Conservation (phyloP, 2,888 invertebrate species). For the Lasioglossum zephyrum region DNA sequence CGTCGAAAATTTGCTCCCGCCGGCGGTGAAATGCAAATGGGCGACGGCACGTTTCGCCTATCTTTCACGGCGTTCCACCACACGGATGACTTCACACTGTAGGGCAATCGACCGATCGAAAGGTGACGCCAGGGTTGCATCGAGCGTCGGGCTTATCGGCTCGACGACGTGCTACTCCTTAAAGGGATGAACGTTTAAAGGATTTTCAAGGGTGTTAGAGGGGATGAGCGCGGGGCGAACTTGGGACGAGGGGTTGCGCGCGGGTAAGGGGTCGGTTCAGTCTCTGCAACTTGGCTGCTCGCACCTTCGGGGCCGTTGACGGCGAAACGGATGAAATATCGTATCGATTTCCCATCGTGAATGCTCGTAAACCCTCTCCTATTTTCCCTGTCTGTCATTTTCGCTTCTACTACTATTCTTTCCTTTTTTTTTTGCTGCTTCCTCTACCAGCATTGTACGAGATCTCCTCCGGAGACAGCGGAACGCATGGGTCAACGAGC, state of each 20-base stretch:
- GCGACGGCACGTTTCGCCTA: constrained; percentile 45
- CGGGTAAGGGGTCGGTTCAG: constrained; percentile 13
- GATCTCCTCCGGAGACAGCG: constrained; percentile 47
- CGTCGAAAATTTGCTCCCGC: constrained; percentile 44
- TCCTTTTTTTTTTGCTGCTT: background rate
- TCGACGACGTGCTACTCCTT: constrained; percentile 67
- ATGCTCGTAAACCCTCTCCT: constrained; percentile 60
- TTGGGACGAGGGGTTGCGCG: background rate
- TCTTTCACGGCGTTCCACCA: constrained; percentile 48
- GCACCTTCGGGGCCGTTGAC: constrained; percentile 67
- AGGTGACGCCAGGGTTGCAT: constrained; percentile 53
- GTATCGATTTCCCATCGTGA: constrained; percentile 79
- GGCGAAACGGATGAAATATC: constrained; percentile 78
- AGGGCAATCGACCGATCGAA: constrained; percentile 67
- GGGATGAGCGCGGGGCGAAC: background rate
- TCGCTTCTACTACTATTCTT: constrained; percentile 15
- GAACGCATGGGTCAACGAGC: constrained; percentile 41
- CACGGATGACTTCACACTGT: constrained; percentile 52
- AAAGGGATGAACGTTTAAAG: constrained; percentile 74
- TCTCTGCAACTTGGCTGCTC: constrained; percentile 56
- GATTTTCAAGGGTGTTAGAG: constrained; percentile 68
- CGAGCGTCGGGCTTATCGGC: constrained; percentile 70
- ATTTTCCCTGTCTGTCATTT: constrained; percentile 20
- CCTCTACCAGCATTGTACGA: constrained; percentile 19
- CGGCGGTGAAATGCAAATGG: constrained; percentile 49